These are phyloP conservation scores for Cantharis flavilabris DNA, from an alignment of 2,888 invertebrate genomes.

Conservation along the genomic window DNA sequence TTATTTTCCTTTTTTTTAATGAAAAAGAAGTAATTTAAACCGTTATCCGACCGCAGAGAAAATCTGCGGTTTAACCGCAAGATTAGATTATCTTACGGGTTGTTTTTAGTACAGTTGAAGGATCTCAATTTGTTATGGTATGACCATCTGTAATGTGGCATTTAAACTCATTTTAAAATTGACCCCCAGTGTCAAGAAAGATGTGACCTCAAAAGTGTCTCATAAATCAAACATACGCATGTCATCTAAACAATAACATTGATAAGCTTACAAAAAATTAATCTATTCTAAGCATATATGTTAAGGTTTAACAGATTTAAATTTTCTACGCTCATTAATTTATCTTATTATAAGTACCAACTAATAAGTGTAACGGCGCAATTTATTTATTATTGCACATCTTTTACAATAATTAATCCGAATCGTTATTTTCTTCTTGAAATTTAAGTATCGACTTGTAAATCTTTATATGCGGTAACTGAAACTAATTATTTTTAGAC, in stretches of 20 bases:
- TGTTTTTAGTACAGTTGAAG: background rate
- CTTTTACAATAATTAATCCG: background rate
- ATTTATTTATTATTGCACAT: background rate
- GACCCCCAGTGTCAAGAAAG: conserved; percentile 11
- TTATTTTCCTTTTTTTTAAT: background rate
- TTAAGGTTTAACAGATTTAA: background rate
- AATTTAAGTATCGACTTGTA: background rate
- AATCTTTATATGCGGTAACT: background rate
- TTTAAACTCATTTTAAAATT: conserved; percentile 16
- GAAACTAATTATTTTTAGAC: background rate
- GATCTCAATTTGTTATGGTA: background rate
- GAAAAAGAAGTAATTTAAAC: background rate
- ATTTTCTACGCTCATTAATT: background rate
- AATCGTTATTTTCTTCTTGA: background rate
- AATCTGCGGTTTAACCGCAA: background rate
- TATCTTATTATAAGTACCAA: background rate
- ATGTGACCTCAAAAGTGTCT: conserved; percentile 7
- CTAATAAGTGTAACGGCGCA: background rate
- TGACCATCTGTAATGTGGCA: conserved; percentile 13
- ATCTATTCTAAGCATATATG: conserved; percentile 2
- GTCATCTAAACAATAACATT: conserved; percentile 16
- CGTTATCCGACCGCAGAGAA: background rate
- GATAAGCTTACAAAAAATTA: conserved; percentile 7
- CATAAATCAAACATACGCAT: conserved; percentile 15
- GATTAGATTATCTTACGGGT: background rate